Evolutionary conservation across 2,888 invertebrate species (phyloP).

Genomic region (Arctia plantaginis): DNA sequence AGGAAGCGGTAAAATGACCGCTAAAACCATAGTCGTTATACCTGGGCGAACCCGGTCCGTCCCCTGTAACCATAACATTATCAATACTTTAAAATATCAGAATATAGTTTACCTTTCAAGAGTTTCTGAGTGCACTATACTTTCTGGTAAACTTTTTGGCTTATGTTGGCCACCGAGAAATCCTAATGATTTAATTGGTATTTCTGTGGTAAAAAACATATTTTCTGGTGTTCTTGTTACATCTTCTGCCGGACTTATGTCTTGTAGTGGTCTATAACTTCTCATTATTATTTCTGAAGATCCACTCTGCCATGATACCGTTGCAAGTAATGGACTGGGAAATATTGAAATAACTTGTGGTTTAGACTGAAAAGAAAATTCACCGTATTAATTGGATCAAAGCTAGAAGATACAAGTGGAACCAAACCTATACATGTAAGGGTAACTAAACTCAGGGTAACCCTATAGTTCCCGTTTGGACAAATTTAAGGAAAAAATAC

Average conservation of each 20-base stretch:
- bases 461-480: too few relatives aligned
- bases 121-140: background rate
- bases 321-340: slow-evolving; percentile 51
- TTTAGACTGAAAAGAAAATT: slow-evolving; percentile 10
- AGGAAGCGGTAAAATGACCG: too few relatives aligned
- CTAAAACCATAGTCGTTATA: background rate
- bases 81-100: background rate
- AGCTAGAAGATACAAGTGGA: background rate
- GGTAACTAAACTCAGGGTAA: too few relatives aligned
- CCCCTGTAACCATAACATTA: background rate
- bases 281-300: slow-evolving; percentile 64
- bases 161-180: slow-evolving; percentile 15
- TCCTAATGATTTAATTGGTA: slow-evolving; percentile 14
- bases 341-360: slow-evolving; percentile 46
- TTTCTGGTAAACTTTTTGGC: background rate
- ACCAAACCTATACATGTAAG: background rate
- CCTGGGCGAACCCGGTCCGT: too few relatives aligned
- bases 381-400: background rate
- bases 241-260: slow-evolving; percentile 14
- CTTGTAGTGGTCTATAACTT: slow-evolving; percentile 55
- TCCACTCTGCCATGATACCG: slow-evolving; percentile 53
- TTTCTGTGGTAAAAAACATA: slow-evolving; percentile 5
- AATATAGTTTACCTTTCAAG: slow-evolving; percentile 6
- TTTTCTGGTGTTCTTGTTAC: slow-evolving; percentile 5
- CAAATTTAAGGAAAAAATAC: too few relatives aligned